Base-by-base conservation (phyloP, 1,140 invertebrate genomes). In the Drosophila kohkoa region DNA sequence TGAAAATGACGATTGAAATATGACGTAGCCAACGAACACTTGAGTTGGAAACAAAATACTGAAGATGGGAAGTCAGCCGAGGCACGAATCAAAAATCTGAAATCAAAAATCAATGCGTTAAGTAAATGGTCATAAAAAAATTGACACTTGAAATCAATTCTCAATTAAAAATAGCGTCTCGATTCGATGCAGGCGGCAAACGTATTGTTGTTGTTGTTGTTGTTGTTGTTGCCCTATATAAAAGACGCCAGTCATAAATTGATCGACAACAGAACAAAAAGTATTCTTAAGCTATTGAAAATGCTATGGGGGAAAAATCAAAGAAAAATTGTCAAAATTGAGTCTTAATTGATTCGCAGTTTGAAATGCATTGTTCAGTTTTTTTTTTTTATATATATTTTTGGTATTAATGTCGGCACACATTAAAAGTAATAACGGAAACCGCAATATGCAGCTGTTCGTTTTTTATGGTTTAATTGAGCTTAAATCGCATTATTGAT, bases 81-180 rank as follows among this genome's bases (percentile, higher is more conserved):
- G 11, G 28, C 25, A 52, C 2, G 32, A 52, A 52, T 49, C 15
- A 20, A 15, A 32, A 35, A 13, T 7, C 51, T 52, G 11, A 30
- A 30, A 28, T 51, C 49, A 28, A 59, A 59, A 68, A 63, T 55
- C 62, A 51, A 16, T 32, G 46, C 57, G 45, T 60, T 48, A 59
- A 57, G 48, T 35, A 49, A 55, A 30, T 67, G 38, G 43, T 62
- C 57, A 75, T 49, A 54, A 62, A 54, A 63, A 48, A 59, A 35
- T 59, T 78, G 62, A 79, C 70, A 78, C 81, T 81, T 75, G 70
- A 86, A 86, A 78, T 75, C 75, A 75, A 81, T 81, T 73, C 25
- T 35, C 51, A 69, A 81, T 69, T 74, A 41, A 54, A 69, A 62
- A 72, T 55, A 60, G 49, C 13, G 6, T 28, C 10, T 2, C 54